These are phyloP conservation scores for Crocidura indochinensis DNA, from an alignment of 2,797 vertebrate genomes.

Conservation along the genomic window DNA sequence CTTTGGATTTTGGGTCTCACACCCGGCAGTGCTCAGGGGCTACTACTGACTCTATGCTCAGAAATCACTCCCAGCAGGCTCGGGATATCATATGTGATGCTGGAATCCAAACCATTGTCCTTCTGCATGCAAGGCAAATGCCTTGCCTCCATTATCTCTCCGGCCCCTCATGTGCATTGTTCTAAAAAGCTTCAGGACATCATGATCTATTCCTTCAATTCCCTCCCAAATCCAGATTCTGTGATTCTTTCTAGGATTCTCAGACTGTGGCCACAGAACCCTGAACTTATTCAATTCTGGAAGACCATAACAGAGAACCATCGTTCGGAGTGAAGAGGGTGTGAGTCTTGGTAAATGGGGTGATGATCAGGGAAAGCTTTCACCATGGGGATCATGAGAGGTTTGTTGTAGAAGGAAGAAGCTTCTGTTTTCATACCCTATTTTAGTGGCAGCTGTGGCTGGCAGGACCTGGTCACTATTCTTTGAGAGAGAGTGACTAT, in stretches of 20 bases:
- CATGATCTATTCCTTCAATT: background rate
- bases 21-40: too few species aligned
- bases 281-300: background rate
- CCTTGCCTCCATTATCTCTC: too few species aligned
- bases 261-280: background rate
- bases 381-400: accelerated
- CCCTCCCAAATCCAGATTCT: background rate
- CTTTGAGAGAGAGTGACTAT: background rate
- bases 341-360: background rate
- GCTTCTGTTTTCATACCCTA: background rate
- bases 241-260: conserved; percentile 5
- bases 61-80: too few species aligned
- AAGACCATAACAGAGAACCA: too few species aligned
- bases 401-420: background rate
- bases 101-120: too few species aligned
- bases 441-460: background rate
- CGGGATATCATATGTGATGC: too few species aligned
- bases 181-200: background rate
- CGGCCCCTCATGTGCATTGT: too few species aligned
- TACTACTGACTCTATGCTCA: too few species aligned
- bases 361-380: background rate
- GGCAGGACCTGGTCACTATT: too few species aligned
- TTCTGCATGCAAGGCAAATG: too few species aligned
- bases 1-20: background rate
- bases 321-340: background rate